Evolutionary conservation across 2,888 invertebrate species (phyloP), one percentile per base, ranked within the genome.

Genomic region (Tenthredo mesomela): DNA sequence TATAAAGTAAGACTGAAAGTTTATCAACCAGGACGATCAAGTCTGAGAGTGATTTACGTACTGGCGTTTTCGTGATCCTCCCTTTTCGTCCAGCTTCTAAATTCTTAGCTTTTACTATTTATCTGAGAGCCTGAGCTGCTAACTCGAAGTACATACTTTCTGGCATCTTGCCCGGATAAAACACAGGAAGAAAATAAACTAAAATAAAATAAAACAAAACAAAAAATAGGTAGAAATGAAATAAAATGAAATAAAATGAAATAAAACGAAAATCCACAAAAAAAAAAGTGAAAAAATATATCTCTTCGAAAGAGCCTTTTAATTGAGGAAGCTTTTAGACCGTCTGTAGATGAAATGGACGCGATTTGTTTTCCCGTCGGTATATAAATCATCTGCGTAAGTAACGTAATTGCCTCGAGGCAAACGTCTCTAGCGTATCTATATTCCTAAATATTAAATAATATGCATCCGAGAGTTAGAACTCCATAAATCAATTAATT

Each of bases 21-120:
- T 80, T 80, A 80, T 80, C 80, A 61, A 58, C 80, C 58, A 29
- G 29, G 33, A 77, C 29, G 77, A 77, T 50, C 77, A 50, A 54
- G 54, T 9, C 77, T 77, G 77, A 29, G 29, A 50, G 50, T 54
- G 50, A 77, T 77, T 54, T 29, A 50, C 47, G 33, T 10, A 54
- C 21, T 77, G 71, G 29, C 43, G 29, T 43, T 25, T n/a, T 9
- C 71, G 21, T 73, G 71, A 73, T 12, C 71, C 71, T 73, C 50
- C 18, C 71, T 43, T n/a, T 10, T 50, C 77, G 33, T 77, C 77
- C 29, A 25, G 9, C 29, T 77, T 50, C 33, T 33, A 67, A 67
- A 33, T 67, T 33, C 33, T 67, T 18, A 67, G 67, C 67, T 33
- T 33, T 67, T 75, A n/a, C 54, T 29, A 77, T 77, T 50, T 50